These are phyloP conservation scores for Cephalopachus bancanus DNA, from an alignment of 2,797 vertebrate species.

Conservation along the genomic window DNA sequence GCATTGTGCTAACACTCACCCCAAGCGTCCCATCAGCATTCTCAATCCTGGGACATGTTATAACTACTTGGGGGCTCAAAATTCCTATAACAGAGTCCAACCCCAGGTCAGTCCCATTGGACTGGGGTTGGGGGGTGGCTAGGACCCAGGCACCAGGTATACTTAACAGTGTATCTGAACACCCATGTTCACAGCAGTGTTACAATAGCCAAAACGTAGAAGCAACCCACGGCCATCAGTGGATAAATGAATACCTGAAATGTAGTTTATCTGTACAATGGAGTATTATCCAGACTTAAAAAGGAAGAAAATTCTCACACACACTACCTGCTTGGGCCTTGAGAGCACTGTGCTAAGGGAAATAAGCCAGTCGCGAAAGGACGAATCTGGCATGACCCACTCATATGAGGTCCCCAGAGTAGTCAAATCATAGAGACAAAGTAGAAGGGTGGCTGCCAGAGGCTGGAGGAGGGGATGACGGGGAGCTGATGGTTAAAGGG, in stretches of 20 bases:
- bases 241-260: not conserved
- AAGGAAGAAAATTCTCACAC: not conserved
- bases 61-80: not conserved
- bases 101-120: fast-evolving
- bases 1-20: not conserved
- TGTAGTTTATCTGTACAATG: fast-evolving
- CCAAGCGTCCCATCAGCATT: not conserved
- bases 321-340: not conserved
- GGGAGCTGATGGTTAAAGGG: not conserved
- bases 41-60: not conserved
- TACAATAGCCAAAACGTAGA: not conserved
- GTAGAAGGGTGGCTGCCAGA: not conserved
- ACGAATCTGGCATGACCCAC: not conserved
- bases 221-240: not conserved
- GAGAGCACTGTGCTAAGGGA: not conserved
- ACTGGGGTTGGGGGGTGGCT: fast-evolving
- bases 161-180: not conserved
- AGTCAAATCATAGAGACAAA: not conserved
- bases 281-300: not conserved
- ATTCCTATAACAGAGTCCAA: not conserved
- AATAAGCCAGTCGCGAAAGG: not conserved
- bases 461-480: not conserved
- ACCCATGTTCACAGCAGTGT: not conserved
- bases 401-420: not conserved
- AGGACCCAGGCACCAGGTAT: not conserved